Evolutionary conservation across 2,888 invertebrate genomes (phyloP), one percentile per base, ranked within the genome.

Genomic region (Drosophila ezoana): DNA sequence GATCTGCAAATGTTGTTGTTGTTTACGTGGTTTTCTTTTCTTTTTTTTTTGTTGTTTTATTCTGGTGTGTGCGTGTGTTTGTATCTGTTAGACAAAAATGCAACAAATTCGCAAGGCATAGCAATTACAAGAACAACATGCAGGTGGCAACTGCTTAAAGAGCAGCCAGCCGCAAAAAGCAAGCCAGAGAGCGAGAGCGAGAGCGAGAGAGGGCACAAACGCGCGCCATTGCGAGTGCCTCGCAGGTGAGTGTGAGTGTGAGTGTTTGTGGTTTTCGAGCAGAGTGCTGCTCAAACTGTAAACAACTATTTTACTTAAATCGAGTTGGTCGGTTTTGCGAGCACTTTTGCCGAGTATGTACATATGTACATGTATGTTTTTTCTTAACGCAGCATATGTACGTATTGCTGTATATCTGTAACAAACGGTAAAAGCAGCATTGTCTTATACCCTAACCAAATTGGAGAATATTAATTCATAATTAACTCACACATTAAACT

Each of bases 81-180:
- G 32, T 40, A 37, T 64, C 32, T 48, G 18, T 53, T 43, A 48
- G 32, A 28, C 20, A 43, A 41, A 70, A 73, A 62, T 77, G 76
- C 73, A 77, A 70, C 65, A 70, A 66, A 66, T 63, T 54, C 63
- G 52, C 58, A 33, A 37, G 28, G 37, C 54, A 68, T 8, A 58
- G 40, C 52, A 41, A 49, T 41, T 44, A 28, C 63, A 65, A 63
- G 23, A 72, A 54, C 47, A 61, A 59, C 57, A 65, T 48, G 49
- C 76, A 76, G 76, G 63, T 72, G 69, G 56, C 62, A 41, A 44
- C 62, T 56, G 62, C 61, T 43, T 69, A 47, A 44, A 61, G 63
- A 57, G 63, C 41, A 63, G 41, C 49, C 51, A 62, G 41, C 20
- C 40, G 48, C 52, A 45, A 56, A 56, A 52, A 16, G 23, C 14